Evolutionary conservation across 2,888 invertebrate genomes (phyloP).

Genomic region (Ophion obscuratus): DNA sequence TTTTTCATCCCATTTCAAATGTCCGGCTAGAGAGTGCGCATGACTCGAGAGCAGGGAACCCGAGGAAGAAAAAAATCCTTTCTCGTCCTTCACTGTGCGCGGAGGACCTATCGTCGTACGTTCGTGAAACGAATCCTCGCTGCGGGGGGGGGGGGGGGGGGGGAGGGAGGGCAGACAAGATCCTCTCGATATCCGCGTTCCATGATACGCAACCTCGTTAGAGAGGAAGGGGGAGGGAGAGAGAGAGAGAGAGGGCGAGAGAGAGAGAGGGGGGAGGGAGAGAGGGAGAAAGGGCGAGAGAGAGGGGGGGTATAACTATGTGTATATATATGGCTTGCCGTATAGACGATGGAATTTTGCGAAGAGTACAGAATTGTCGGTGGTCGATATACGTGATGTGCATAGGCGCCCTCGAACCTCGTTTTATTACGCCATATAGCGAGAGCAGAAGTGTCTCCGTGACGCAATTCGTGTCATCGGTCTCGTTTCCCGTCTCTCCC

Average conservation of each 20-base stretch:
- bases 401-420: constrained; percentile 22
- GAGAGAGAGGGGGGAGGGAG: background rate
- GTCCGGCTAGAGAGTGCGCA: constrained; percentile 16
- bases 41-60: constrained; percentile 20
- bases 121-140: constrained; percentile 52
- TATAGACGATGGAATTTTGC: constrained; percentile 53
- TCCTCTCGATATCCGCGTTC: constrained; percentile 60
- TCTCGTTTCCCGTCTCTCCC: constrained; percentile 36
- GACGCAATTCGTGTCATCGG: constrained; percentile 47
- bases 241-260: background rate
- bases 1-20: constrained; percentile 21
- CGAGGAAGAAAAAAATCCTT: constrained; percentile 15
- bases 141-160: constrained; percentile 38
- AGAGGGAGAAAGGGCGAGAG: background rate
- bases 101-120: constrained; percentile 40
- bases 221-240: constrained; percentile 15
- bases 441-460: constrained; percentile 23
- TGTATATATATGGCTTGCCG: background rate
- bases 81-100: constrained; percentile 29
- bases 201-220: constrained; percentile 64
- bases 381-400: constrained; percentile 60
- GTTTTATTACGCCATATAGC: constrained; percentile 45
- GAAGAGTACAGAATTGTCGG: constrained; percentile 49
- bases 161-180: constrained; percentile 40
- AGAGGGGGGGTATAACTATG: background rate